Base-by-base conservation (phyloP, 2,888 invertebrate species). In the Chrysotoxum bicinctum region DNA sequence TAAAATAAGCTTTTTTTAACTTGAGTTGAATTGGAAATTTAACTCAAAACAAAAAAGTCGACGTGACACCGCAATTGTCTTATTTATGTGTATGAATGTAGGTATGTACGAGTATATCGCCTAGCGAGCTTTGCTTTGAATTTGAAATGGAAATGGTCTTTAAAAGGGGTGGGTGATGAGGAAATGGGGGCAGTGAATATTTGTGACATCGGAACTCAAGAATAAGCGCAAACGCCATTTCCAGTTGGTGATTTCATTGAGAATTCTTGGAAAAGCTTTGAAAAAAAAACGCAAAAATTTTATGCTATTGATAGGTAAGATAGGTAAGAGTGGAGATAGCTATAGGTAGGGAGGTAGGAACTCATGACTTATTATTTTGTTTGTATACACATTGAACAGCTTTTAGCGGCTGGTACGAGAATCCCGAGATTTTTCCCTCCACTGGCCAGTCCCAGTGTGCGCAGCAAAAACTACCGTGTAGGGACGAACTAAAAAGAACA, bases 171-270 rank as follows among this genome's bases (percentile, higher is more conserved):
- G 19, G 23, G 23, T 54, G 70, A 7, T 7, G 64, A 7, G 1
- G n/a, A n/a, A n/a, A n/a, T n/a, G n/a, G 64, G 60, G 50, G 48
- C 62, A 21, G 0, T 56, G 50, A 81, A 73, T 73, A 85, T 81
- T 48, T 85, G 76, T 85, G 85, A 85, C 81, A 85, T 85, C 81
- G 81, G 73, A 81, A 81, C 81, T 81, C 26, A 69, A 68, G 62
- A 73, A 40, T 54, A 21, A 75, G 45, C 74, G 48, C 75, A 75
- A 62, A 48, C 62, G 76, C 76, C 81, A 85, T 77, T 85, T 81
- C 76, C 81, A 85, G 85, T 73, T 80, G 76, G 69, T 85, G 85
- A 85, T 85, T 85, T 85, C 85, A 85, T 85, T 85, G 32, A 69
- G 69, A 81, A 50, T 85, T 85, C 85, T 77, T 40, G 81, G 81